A percentile compares a stretch with the other conserved stretches of the same genome.
Evolutionary conservation across 1,140 invertebrate species (phyloP).

Genomic region (Leptopilina clavipes): DNA sequence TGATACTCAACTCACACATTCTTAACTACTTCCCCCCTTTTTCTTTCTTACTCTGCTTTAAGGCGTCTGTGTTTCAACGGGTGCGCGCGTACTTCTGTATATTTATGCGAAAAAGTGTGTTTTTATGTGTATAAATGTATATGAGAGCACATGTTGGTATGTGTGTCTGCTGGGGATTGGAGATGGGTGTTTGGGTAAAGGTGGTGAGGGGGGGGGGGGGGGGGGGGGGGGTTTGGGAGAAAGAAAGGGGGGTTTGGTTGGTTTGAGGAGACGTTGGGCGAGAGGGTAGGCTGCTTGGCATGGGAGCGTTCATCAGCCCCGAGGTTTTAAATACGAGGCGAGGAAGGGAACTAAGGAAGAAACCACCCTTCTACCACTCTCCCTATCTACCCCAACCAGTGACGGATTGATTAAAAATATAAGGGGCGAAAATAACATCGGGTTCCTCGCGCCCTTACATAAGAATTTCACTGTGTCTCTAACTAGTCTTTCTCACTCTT

Average conservation of each 20-base stretch:
- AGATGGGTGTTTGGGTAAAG: slow-evolving; percentile 41
- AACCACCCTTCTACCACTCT: slow-evolving; percentile 63
- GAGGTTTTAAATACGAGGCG: slow-evolving; percentile 75
- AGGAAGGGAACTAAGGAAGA: slow-evolving; percentile 72
- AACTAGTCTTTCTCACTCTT: slow-evolving; percentile 32
- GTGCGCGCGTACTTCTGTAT: slow-evolving; percentile 2
- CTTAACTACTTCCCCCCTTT: too few species aligned
- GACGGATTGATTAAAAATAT: slow-evolving; percentile 76
- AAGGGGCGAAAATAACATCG: slow-evolving; percentile 72
- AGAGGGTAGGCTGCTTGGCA: slow-evolving; percentile 69
- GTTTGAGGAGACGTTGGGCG: slow-evolving; percentile 53
- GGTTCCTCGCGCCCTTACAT: slow-evolving; percentile 55
- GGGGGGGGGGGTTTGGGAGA: slow-evolving; percentile 28
- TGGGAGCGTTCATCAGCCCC: slow-evolving; percentile 75
- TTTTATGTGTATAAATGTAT: slow-evolving; percentile 3
- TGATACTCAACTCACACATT: slow-evolving; percentile 3
- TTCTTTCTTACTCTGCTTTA: not conserved
- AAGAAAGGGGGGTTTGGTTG: too few species aligned
- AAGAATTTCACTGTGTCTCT: slow-evolving; percentile 32
- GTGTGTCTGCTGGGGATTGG: slow-evolving; percentile 34
- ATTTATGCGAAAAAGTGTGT: slow-evolving; percentile 3
- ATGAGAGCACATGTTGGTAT: slow-evolving; percentile 40
- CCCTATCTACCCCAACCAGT: slow-evolving; percentile 69
- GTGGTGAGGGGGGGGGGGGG: too few species aligned
- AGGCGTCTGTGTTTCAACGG: slow-evolving; percentile 21